Evolutionary conservation across 1,140 invertebrate species (phyloP), one percentile per base, ranked within the genome.

Genomic region (Caenorhabditis briggsae): DNA sequence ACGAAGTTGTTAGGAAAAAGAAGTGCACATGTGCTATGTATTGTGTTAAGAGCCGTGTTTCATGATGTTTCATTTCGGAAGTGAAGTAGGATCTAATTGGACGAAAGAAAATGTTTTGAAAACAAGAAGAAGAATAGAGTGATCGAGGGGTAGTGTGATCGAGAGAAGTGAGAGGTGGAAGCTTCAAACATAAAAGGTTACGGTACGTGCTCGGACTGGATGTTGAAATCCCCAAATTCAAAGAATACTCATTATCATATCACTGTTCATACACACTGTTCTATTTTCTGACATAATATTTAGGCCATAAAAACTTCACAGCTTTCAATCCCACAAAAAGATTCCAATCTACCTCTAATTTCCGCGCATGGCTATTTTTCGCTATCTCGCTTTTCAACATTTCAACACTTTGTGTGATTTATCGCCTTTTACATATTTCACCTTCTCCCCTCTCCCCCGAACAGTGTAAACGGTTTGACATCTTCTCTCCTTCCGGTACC

Each of bases 21-120:
- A 70, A 70, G 64, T 70, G 64, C 64, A 70, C 64, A 70, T 70
- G 64, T 70, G 33, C 64, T 70, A 14, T 70, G 20, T 25, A 20
- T n/a, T 16, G 50, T 61, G 59, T 11, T 20, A 20, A 20, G 11
- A 33, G 33, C 1, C 16, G 14, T 64, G 64, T 70, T 70, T 70
- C 41, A 46, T 70, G 33, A 70, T 64, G 59, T 64, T 64, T 43
- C 64, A 33, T 33, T 33, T 33, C 33, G 33, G 33, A 33, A 33
- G 33, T 33, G 33, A n/a, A n/a, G n/a, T n/a, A n/a, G n/a, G n/a
- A 33, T 33, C 33, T 33, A 1, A 33, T 33, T 33, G 33, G 33
- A 33, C 1, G 50, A 53, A 53, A 53, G 11, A 16, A 53, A 53
- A 53, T 53, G 50, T 53, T 53, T 53, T 11, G 50, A 53, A 53